These are phyloP conservation scores for Antigone vipio DNA, from an alignment of 2,113 vertebrate species.

Conservation along the genomic window DNA sequence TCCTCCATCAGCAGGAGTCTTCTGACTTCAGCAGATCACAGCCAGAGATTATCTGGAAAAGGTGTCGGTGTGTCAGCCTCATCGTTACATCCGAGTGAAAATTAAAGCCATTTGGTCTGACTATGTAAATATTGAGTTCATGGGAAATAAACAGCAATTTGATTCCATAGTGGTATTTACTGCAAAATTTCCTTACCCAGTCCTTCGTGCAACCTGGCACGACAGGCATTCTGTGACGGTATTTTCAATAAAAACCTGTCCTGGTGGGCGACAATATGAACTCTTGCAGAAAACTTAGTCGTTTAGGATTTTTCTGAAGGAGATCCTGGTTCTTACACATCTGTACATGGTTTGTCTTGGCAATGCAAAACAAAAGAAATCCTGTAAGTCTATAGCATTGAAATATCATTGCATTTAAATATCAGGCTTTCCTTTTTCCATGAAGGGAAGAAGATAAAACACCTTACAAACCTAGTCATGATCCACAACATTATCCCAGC, in stretches of 20 bases:
- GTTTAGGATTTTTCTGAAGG: neutral
- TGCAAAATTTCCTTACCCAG: neutral
- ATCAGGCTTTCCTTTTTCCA: neutral
- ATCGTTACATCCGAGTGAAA: neutral
- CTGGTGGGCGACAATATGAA: neutral
- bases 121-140: neutral
- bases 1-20: neutral
- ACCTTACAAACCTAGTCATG: neutral
- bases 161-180: slow-evolving; percentile 56
- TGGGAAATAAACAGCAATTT: slow-evolving; percentile 37
- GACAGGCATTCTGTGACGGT: neutral
- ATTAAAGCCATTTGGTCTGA: slow-evolving; percentile 9
- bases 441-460: neutral
- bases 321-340: neutral
- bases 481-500: neutral
- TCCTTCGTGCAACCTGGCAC: neutral
- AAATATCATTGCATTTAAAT: neutral
- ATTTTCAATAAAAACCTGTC: neutral
- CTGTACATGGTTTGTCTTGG: neutral
- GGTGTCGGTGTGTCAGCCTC: neutral
- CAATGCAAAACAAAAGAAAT: neutral
- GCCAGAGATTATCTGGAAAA: neutral
- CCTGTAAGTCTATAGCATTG: neutral
- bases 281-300: neutral
- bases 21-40: neutral